Evolutionary conservation across 2,797 vertebrate species (phyloP), one percentile per base, ranked within the genome.

Genomic region (Diplodus puntazzo): DNA sequence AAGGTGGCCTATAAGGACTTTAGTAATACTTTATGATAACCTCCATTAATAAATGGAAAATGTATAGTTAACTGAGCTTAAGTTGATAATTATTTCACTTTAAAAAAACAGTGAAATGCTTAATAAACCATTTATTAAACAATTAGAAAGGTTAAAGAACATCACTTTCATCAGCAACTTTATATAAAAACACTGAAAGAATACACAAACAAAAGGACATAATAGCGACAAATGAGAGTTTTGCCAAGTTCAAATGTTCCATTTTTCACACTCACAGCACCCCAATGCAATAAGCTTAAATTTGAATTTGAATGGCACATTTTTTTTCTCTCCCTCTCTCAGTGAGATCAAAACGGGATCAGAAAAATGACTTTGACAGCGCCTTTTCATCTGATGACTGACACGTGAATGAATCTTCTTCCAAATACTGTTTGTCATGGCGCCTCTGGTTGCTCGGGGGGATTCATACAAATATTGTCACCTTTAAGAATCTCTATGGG

Each of bases 341-440:
- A 43, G 42, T 25, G 30, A 59, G 57, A 71, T 39, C 73, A 73
- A 49, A 46, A 6, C 57, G 20, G 67, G 46, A 42, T 53, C 46
- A 48, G 42, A 71, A 54, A 21, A 20, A 21, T 49, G 27, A 61
- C 74, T 67, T 60, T 68, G 62, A 42, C 73, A 30, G 11, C 39
- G 60, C 16, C 18, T 66, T 80, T 65, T 68, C 23, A 57, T 49
- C 23, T 23, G 45, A 67, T 73, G 55, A 70, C 39, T 75, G 70
- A 54, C 69, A 81, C 4, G 6, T 69, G 46, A 77, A 77, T 77
- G 53, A 81, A 57, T 75, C 69, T 45, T 60, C 30, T 61, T 76
- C 5, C 46, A 54, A 66, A 75, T 54, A 23, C 49, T 57, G 6
- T 58, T 76, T 71, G 43, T 73, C 72, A 67, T 52, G 42, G 64